phyloP scores from a whole-genome alignment of 2,888 invertebrate genomes.

The Sarcophaga caerulescens region DNA sequence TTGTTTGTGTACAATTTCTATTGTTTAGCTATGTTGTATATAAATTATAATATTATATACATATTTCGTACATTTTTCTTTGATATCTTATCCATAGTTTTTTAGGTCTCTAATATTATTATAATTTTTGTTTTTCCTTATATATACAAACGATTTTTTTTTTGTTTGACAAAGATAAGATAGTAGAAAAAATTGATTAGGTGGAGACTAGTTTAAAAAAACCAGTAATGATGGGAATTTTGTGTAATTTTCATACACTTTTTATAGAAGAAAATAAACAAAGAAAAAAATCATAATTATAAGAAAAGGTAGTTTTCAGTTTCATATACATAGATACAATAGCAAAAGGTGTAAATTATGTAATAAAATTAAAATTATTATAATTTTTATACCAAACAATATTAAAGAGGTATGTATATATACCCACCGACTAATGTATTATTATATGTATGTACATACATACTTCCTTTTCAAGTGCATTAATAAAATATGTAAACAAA shows the following conservation, averaged over 20 bases:
- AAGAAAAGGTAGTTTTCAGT: neutral
- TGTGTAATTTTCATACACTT: neutral
- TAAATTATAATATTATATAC: neutral
- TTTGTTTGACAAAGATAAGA: slow-evolving; percentile 48
- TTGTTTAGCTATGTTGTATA: neutral
- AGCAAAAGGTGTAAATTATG: too few relatives aligned
- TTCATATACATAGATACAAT: too few relatives aligned
- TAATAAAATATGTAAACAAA: too few relatives aligned
- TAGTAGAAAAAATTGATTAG: slow-evolving; percentile 55
- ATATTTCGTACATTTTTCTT: neutral
- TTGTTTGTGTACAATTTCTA: neutral
- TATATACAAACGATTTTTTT: slow-evolving; percentile 16
- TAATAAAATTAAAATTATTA: too few relatives aligned
- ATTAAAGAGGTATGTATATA: too few relatives aligned
- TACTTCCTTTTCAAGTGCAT: too few relatives aligned
- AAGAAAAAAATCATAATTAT: neutral
- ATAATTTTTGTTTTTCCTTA: neutral
- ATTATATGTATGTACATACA: too few relatives aligned
- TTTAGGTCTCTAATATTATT: slow-evolving; percentile 1
- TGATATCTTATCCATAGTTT: neutral
- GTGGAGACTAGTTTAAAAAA: neutral
- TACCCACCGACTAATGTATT: too few relatives aligned
- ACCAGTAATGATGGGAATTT: neutral
- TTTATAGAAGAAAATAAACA: neutral
- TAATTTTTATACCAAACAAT: too few relatives aligned